Conservation (phyloP, 1,140 invertebrate species). For the Apis florea region DNA sequence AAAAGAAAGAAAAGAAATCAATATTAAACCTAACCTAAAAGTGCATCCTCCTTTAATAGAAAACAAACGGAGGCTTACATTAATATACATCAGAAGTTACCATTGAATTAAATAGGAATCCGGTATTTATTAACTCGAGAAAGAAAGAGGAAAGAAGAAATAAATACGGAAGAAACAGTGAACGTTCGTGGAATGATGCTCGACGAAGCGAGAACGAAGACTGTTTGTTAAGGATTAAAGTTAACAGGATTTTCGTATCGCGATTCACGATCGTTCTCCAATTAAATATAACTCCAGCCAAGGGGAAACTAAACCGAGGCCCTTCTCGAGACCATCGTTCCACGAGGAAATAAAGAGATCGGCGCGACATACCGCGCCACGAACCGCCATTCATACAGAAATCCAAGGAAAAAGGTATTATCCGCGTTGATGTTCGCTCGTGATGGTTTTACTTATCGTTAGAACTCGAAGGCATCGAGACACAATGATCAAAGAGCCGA, state of each 20-base stretch:
- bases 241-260: conserved; percentile 3
- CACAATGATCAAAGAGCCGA: conserved; percentile 40
- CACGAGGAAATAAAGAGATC: background rate
- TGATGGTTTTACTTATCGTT: conserved; percentile 37
- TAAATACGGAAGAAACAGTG: background rate
- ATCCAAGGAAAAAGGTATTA: conserved; percentile 20
- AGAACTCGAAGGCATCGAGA: background rate
- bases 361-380: background rate
- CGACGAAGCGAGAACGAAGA: conserved; percentile 5
- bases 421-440: background rate
- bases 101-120: background rate
- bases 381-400: background rate
- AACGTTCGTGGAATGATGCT: background rate
- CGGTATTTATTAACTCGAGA: background rate
- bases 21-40: too few relatives aligned
- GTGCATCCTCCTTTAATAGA: background rate
- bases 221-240: conserved; percentile 29
- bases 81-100: background rate
- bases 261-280: conserved; percentile 6
- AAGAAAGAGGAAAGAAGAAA: too few relatives aligned
- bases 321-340: conserved; percentile 2
- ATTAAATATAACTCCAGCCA: conserved; percentile 7
- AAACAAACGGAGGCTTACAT: background rate
- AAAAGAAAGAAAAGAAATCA: too few relatives aligned
- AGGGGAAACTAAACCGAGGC: background rate